phyloP scores from a whole-genome alignment of 2,888 invertebrate species.

The Baccha elongata region DNA sequence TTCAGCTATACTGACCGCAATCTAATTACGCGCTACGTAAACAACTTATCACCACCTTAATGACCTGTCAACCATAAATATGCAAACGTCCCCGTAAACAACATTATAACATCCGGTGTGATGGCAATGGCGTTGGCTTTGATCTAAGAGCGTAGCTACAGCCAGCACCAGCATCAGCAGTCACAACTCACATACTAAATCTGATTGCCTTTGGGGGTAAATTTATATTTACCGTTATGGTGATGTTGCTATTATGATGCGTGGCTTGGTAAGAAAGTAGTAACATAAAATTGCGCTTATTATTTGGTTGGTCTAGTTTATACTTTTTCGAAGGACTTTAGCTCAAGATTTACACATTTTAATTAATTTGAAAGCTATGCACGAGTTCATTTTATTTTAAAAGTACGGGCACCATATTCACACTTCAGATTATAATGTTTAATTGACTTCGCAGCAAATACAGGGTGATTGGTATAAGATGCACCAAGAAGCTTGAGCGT shows the following conservation, averaged over 20 bases:
- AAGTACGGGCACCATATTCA: no score
- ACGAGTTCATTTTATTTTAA: no score
- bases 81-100: slow-evolving; percentile 56
- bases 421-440: no score
- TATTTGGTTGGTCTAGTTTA: no score
- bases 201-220: slow-evolving; percentile 54
- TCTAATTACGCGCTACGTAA: slow-evolving; percentile 66
- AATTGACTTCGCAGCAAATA: no score
- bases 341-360: no score
- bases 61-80: slow-evolving; percentile 71
- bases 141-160: slow-evolving; percentile 13
- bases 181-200: slow-evolving; percentile 36
- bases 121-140: slow-evolving; percentile 8
- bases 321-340: no score
- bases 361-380: no score
- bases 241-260: not conserved
- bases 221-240: slow-evolving; percentile 40
- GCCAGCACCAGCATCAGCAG: not conserved
- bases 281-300: no score
- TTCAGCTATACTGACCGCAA: slow-evolving; percentile 52
- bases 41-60: slow-evolving; percentile 70
- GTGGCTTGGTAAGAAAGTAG: no score
- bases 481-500: no score
- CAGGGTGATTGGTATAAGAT: no score
- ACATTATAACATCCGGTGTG: slow-evolving; percentile 47